These are phyloP conservation scores for Sebastes cheni DNA, from an alignment of 2,797 vertebrate genomes.

Conservation along the genomic window DNA sequence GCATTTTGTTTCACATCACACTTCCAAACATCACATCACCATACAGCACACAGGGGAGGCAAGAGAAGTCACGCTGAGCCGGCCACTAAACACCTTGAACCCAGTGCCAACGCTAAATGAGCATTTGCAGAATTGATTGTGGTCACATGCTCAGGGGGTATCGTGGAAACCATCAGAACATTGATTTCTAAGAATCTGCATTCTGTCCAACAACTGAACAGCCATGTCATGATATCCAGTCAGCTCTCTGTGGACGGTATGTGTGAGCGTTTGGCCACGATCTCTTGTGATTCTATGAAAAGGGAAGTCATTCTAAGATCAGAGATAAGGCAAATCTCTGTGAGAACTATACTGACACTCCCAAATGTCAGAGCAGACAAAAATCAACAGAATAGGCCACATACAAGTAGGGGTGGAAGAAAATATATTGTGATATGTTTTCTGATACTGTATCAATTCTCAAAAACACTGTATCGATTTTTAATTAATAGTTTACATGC, in stretches of 20 bases:
- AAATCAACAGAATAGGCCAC: background rate
- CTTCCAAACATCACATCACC: constrained; percentile 54
- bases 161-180: constrained; percentile 31
- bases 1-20: constrained; percentile 73
- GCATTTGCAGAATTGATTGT: constrained; percentile 36
- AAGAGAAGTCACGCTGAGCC: constrained; percentile 6
- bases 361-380: constrained; percentile 13
- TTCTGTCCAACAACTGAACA: constrained; percentile 34
- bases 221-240: background rate
- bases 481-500: no score
- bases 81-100: constrained; percentile 49
- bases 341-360: constrained; percentile 16
- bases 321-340: constrained; percentile 17
- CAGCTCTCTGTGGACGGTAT: background rate
- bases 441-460: no score
- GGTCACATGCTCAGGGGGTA: background rate
- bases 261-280: constrained; percentile 5
- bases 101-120: constrained; percentile 50
- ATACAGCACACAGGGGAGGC: constrained; percentile 27
- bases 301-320: background rate
- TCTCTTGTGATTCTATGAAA: constrained; percentile 1
- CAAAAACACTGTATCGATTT: no score
- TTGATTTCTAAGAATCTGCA: constrained; percentile 36
- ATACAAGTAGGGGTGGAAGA: no score
- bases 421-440: no score